A percentile compares a stretch with the other conserved stretches of the same genome.
These are phyloP conservation scores for Myotis lucifugus DNA, from an alignment of 2,113 vertebrate species.

Conservation along the genomic window DNA sequence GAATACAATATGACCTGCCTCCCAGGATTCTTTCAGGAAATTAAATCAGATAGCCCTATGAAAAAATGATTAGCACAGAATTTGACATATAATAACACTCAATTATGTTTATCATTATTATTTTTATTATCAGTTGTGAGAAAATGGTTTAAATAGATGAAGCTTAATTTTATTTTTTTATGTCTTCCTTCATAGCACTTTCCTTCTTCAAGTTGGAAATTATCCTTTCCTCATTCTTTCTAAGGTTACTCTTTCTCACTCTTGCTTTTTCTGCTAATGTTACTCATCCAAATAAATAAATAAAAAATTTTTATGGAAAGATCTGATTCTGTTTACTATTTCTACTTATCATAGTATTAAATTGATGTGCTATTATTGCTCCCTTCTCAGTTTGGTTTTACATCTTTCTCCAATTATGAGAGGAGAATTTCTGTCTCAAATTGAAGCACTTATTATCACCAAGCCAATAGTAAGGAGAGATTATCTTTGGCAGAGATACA, in stretches of 20 bases:
- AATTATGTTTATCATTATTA: background rate
- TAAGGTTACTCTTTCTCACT: background rate
- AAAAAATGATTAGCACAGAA: slow-evolving; percentile 1
- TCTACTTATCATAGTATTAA: background rate
- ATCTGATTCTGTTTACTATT: slow-evolving; percentile 14
- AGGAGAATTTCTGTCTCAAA: background rate
- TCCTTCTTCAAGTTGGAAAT: background rate
- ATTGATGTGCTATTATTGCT: background rate
- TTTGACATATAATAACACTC: background rate
- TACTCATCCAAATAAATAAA: background rate
- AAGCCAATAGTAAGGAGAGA: background rate
- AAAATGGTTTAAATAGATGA: background rate
- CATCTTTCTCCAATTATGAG: background rate
- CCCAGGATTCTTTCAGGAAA: background rate
- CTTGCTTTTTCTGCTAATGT: background rate
- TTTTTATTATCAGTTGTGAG: background rate
- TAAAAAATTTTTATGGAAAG: background rate
- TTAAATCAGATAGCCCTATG: background rate
- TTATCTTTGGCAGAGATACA: background rate
- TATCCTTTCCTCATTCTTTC: background rate
- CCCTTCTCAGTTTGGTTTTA: background rate
- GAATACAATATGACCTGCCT: background rate
- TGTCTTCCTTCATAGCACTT: background rate
- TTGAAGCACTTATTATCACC: background rate
- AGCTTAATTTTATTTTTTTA: background rate